Percentiles rank a stretch among this genome's conserved stretches.
Conservation (phyloP, 2,888 invertebrate species). For the Baccha elongata region DNA sequence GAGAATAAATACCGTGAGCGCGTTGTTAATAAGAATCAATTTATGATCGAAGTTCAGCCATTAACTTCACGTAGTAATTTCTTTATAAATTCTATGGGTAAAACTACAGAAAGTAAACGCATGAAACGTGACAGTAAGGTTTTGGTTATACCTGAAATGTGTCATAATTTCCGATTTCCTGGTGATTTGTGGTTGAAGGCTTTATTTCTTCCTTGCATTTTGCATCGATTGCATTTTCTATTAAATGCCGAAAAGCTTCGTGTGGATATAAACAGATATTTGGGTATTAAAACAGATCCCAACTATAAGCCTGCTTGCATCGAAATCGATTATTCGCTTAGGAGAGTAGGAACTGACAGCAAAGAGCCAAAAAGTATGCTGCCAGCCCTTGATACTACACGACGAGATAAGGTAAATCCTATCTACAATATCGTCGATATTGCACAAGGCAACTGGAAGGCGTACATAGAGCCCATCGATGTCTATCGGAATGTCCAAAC, state of each 20-base stretch:
- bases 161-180: slow-evolving; percentile 88
- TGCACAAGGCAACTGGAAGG: slow-evolving; percentile 76
- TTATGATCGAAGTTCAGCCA: slow-evolving; percentile 90
- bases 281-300: slow-evolving; percentile 74
- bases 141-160: slow-evolving; percentile 94
- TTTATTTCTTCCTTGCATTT: slow-evolving; percentile 90
- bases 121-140: slow-evolving; percentile 82
- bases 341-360: slow-evolving; percentile 76
- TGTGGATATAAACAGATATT: slow-evolving; percentile 80
- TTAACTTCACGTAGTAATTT: slow-evolving; percentile 80
- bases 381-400: slow-evolving; percentile 76
- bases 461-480: slow-evolving; percentile 86
- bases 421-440: slow-evolving; percentile 44
- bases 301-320: slow-evolving; percentile 78
- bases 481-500: slow-evolving; percentile 85
- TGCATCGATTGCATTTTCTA: slow-evolving; percentile 86
- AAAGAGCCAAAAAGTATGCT: slow-evolving; percentile 77
- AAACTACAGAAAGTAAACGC: slow-evolving; percentile 60
- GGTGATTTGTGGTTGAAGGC: slow-evolving; percentile 93
- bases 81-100: slow-evolving; percentile 77
- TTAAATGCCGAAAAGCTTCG: slow-evolving; percentile 80
- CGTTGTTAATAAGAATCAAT: slow-evolving; percentile 86
- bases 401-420: slow-evolving; percentile 35
- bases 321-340: slow-evolving; percentile 78
- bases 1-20: slow-evolving; percentile 87